Conservation (phyloP, 2,888 invertebrate genomes). For the Protonemura montana region DNA sequence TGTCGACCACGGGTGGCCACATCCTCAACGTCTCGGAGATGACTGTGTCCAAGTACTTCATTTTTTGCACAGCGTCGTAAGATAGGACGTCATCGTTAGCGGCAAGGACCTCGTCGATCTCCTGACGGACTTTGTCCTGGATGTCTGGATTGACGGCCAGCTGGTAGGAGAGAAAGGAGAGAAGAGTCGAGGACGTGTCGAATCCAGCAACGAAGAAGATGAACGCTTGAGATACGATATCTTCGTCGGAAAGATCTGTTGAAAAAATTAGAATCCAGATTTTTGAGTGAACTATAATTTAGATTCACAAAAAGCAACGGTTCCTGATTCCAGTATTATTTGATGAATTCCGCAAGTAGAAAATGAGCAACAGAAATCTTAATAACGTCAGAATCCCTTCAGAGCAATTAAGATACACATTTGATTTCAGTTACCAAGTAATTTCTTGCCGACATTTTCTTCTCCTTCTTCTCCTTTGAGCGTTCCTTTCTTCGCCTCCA, state of each 20-base stretch:
- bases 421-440: too few species aligned
- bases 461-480: background rate
- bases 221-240: slow-evolving; percentile 50
- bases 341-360: too few species aligned
- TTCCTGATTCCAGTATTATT: too few species aligned
- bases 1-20: slow-evolving; percentile 1
- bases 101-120: slow-evolving; percentile 51
- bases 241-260: slow-evolving; percentile 41
- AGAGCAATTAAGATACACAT: too few species aligned
- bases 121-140: slow-evolving; percentile 52
- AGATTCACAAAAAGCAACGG: too few species aligned
- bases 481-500: slow-evolving; percentile 51
- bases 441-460: background rate
- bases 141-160: slow-evolving; percentile 52
- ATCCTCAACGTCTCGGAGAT: slow-evolving; percentile 47
- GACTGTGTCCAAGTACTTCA: slow-evolving; percentile 71
- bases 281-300: too few species aligned
- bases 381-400: too few species aligned
- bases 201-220: slow-evolving; percentile 54
- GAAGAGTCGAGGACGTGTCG: slow-evolving; percentile 53
- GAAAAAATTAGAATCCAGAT: too few species aligned
- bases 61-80: slow-evolving; percentile 56
- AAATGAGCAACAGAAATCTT: too few species aligned
- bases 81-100: slow-evolving; percentile 50
- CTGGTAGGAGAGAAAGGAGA: slow-evolving; percentile 52